Conservation (phyloP, 2,888 invertebrate genomes). For the Sialis fuliginosa region DNA sequence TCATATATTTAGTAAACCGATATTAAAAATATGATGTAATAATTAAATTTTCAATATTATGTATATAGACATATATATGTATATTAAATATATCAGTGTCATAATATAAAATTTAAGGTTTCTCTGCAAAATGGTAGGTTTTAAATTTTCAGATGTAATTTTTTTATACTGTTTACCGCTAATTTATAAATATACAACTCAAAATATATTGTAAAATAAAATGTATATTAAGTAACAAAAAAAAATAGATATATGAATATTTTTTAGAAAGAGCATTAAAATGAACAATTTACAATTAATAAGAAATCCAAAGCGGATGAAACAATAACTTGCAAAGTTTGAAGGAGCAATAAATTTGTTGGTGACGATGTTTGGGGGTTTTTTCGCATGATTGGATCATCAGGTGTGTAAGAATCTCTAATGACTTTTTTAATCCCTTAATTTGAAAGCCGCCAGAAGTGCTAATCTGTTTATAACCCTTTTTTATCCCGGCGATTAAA, state of each 20-base stretch:
- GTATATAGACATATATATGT: too few species aligned
- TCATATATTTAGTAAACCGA: too few species aligned
- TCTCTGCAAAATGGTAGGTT: too few species aligned
- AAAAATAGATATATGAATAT: not conserved
- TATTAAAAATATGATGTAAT: too few species aligned
- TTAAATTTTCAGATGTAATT: not conserved
- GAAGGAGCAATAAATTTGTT: not conserved
- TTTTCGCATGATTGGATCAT: conserved; percentile 1
- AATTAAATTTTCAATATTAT: too few species aligned
- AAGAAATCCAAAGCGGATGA: too few species aligned
- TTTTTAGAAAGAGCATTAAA: not conserved
- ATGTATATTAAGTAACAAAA: not conserved
- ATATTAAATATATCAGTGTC: too few species aligned
- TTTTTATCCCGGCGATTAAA: not conserved
- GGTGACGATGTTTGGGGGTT: not conserved
- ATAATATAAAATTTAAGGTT: too few species aligned
- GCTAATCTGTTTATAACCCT: not conserved
- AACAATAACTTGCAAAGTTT: too few species aligned
- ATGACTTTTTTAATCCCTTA: conserved; percentile 7
- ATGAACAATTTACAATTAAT: too few species aligned
- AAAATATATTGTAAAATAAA: not conserved
- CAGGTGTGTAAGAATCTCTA: conserved; percentile 6
- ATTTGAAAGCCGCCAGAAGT: conserved; percentile 6
- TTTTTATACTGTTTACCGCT: not conserved
- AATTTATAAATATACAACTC: too few species aligned